Conservation (phyloP, 2,888 invertebrate genomes). For the Amblyteles armatorius region DNA sequence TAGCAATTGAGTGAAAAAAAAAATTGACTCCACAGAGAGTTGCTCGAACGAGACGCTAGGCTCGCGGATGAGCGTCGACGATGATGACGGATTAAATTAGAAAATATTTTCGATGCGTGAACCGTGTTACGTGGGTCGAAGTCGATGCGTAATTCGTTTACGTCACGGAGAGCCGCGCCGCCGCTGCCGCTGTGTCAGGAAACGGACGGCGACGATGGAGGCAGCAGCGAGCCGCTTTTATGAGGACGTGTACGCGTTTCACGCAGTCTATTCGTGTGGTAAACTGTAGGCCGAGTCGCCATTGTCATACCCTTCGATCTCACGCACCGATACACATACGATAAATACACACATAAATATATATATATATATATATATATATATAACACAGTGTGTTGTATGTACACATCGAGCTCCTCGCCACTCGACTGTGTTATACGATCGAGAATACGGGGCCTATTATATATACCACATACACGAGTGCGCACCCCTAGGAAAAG, state of each 20-base stretch:
- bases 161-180: slow-evolving; percentile 37
- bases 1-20: no score
- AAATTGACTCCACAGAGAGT: no score
- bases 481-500: slow-evolving; percentile 1
- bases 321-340: slow-evolving; percentile 53
- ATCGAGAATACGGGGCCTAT: slow-evolving; percentile 49
- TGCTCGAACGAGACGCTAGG: background rate
- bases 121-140: slow-evolving; percentile 56
- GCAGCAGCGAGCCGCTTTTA: slow-evolving; percentile 20
- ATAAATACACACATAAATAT: slow-evolving; percentile 28
- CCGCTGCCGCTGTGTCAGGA: slow-evolving; percentile 22
- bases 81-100: slow-evolving; percentile 54
- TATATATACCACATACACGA: background rate
- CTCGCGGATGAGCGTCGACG: background rate
- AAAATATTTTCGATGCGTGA: slow-evolving; percentile 57
- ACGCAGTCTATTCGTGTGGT: slow-evolving; percentile 40
- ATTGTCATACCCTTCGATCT: slow-evolving; percentile 68
- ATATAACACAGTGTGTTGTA: background rate
- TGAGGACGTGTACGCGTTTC: slow-evolving; percentile 52
- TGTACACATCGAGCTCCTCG: background rate
- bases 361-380: slow-evolving; percentile 6
- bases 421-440: slow-evolving; percentile 27
- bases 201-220: slow-evolving; percentile 24
- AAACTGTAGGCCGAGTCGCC: slow-evolving; percentile 61
- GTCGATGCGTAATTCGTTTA: slow-evolving; percentile 58